A percentile compares a stretch with the other conserved stretches of the same genome.
Evolutionary conservation across 2,797 vertebrate genomes (phyloP).

Genomic region (Acanthurus lineatus): DNA sequence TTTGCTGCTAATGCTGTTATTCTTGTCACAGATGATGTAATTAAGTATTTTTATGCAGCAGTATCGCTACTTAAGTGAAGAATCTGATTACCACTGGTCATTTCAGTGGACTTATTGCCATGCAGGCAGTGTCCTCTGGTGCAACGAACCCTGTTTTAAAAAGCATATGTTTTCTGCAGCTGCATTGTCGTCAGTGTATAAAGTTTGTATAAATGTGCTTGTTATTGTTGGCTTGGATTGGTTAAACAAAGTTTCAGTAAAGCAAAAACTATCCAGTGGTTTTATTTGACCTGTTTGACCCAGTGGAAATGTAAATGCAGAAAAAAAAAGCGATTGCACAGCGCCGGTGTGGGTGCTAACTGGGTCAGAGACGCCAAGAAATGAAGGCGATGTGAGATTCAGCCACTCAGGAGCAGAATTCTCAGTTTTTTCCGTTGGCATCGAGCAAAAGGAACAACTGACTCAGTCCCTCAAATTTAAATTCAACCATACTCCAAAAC

Average conservation of each 20-base stretch:
- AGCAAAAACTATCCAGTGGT: not conserved
- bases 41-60: not conserved
- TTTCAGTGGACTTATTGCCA: not conserved
- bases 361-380: conserved; percentile 75
- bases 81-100: not conserved
- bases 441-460: conserved; percentile 83
- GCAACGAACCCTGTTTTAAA: not conserved
- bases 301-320: conserved; percentile 30
- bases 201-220: not conserved
- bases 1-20: not conserved
- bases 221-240: not conserved
- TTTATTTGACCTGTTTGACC: conserved; percentile 47
- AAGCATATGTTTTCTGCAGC: not conserved
- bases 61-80: not conserved
- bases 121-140: not conserved
- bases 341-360: conserved; percentile 61
- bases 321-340: not conserved
- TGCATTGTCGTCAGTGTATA: not conserved
- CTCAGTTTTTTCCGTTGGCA: conserved; percentile 86
- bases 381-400: conserved; percentile 70
- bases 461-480: conserved; percentile 80
- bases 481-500: conserved; percentile 68
- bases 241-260: not conserved
- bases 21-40: not conserved
- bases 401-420: conserved; percentile 74